Percentiles rank a stretch among this genome's conserved stretches.
phyloP scores from a whole-genome alignment of 2,113 vertebrate species.

The Vulpes vulpes region DNA sequence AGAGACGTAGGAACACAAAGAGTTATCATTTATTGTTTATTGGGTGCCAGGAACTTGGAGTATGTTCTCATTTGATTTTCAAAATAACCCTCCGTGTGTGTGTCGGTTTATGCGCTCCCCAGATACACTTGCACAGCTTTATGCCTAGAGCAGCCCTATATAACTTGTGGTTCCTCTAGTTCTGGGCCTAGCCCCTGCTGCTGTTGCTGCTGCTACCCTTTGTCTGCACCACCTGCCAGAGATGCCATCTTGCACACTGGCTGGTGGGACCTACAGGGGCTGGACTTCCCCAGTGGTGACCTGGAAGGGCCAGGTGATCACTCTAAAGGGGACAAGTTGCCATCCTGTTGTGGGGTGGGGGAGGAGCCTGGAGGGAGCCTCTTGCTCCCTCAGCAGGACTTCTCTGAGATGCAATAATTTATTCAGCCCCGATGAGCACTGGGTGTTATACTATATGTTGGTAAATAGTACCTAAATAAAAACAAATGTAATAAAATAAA shows the following conservation, averaged over 20 bases:
- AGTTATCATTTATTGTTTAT: not conserved
- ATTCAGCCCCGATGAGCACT: too few species aligned
- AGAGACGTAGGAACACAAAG: not conserved
- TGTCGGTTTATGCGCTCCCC: not conserved
- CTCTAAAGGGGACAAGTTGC: not conserved
- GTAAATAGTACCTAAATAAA: too few species aligned
- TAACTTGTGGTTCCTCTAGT: not conserved
- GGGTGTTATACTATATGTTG: too few species aligned
- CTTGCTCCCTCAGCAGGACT: not conserved
- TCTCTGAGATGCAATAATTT: not conserved
- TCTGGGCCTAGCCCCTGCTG: not conserved
- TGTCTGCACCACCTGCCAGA: not conserved
- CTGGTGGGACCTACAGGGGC: not conserved
- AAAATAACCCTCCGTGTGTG: not conserved
- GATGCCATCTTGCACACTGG: not conserved
- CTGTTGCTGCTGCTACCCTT: not conserved
- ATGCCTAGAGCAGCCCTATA: too few species aligned
- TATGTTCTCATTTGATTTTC: not conserved
- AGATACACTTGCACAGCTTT: not conserved
- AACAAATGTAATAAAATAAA: too few species aligned
- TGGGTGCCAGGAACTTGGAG: not conserved
- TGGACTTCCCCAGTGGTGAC: not conserved
- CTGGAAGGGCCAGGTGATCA: too few species aligned
- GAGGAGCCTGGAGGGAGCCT: not conserved
- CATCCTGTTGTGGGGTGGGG: not conserved